Conservation (phyloP, 2,888 invertebrate genomes). For the Synergus umbraculus region DNA sequence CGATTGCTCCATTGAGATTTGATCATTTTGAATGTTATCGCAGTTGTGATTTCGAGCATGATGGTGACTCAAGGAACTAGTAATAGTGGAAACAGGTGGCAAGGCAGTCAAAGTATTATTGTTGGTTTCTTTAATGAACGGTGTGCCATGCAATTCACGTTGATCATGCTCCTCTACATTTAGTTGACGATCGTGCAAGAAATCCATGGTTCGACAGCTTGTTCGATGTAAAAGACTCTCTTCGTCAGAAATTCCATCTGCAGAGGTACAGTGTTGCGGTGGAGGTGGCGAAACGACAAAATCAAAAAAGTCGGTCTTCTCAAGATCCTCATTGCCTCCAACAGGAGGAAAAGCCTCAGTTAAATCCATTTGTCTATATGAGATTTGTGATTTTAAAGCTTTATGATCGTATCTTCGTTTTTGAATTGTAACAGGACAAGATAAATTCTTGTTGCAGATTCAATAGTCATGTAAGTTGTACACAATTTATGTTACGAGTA, state of each 20-base stretch:
- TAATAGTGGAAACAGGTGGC: slow-evolving; percentile 74
- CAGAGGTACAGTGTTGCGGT: slow-evolving; percentile 67
- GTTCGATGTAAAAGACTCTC: slow-evolving; percentile 79
- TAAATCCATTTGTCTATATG: slow-evolving; percentile 83
- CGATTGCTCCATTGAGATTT: slow-evolving; percentile 80
- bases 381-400: neutral
- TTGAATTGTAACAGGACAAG: neutral
- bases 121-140: slow-evolving; percentile 79
- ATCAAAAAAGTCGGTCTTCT: slow-evolving; percentile 93
- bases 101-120: slow-evolving; percentile 81
- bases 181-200: slow-evolving; percentile 60
- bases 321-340: slow-evolving; percentile 82
- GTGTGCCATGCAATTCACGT: slow-evolving; percentile 66
- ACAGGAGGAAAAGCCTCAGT: slow-evolving; percentile 87
- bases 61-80: slow-evolving; percentile 71
- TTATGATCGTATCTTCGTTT: neutral
- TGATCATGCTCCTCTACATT: slow-evolving; percentile 61
- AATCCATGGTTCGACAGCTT: slow-evolving; percentile 67
- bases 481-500: neutral
- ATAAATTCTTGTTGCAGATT: slow-evolving; percentile 6
- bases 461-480: neutral
- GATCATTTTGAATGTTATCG: slow-evolving; percentile 70
- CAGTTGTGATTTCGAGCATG: slow-evolving; percentile 62
- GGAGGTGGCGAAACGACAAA: slow-evolving; percentile 87
- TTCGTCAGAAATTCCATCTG: slow-evolving; percentile 83